These are phyloP conservation scores for Zaprionus nigranus DNA, from an alignment of 1,140 invertebrate genomes.

Conservation along the genomic window DNA sequence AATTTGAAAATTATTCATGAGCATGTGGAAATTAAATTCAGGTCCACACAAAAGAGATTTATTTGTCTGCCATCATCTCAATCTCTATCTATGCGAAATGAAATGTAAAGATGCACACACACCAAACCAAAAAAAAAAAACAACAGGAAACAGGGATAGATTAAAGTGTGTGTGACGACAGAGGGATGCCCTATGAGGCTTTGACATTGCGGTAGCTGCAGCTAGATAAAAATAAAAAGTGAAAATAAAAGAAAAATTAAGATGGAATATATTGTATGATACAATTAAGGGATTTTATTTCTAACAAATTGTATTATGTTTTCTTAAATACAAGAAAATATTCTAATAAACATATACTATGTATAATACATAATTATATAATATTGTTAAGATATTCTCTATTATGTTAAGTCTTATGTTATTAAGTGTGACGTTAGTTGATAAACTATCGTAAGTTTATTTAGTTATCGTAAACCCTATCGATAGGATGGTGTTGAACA, in stretches of 20 bases:
- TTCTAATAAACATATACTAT: no score
- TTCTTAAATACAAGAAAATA: no score
- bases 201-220: neutral
- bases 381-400: no score
- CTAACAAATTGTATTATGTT: no score
- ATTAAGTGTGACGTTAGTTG: no score
- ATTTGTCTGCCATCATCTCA: constrained; percentile 63
- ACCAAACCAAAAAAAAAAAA: constrained; percentile 10
- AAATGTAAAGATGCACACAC: constrained; percentile 62
- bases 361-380: no score
- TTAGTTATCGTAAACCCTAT: no score
- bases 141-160: constrained; percentile 15
- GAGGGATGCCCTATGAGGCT: neutral
- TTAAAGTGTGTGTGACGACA: neutral
- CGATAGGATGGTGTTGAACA: no score
- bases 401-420: no score
- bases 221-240: neutral
- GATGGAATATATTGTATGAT: no score
- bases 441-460: no score
- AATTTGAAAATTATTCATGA: constrained; percentile 84
- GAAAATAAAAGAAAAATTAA: neutral
- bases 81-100: constrained; percentile 60
- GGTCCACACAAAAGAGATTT: constrained; percentile 82
- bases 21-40: constrained; percentile 83
- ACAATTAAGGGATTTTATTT: no score